Evolutionary conservation across 2,797 vertebrate genomes (phyloP).

Genomic region (Oryzias sinensis): DNA sequence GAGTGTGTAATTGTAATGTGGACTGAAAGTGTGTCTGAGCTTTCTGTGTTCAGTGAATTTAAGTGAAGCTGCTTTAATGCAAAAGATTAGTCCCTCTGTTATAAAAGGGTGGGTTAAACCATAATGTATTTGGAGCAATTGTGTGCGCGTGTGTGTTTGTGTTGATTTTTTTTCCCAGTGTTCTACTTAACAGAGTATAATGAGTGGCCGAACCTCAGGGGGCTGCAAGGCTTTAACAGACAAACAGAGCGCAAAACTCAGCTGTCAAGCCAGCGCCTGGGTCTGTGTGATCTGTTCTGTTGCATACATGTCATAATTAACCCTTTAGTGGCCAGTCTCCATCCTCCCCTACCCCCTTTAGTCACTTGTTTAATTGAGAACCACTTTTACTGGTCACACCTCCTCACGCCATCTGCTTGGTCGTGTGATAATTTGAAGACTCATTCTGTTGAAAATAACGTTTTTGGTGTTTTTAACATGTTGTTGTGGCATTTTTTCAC

Average conservation of each 20-base stretch:
- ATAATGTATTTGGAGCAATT: constrained; percentile 18
- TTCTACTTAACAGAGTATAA: constrained; percentile 61
- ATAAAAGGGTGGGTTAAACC: constrained; percentile 51
- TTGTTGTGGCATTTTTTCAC: too few species aligned
- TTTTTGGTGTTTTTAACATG: too few species aligned
- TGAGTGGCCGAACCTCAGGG: constrained; percentile 53
- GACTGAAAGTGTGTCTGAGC: constrained; percentile 19
- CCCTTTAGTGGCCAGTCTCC: not conserved
- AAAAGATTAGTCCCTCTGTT: constrained; percentile 52
- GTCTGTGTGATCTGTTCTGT: constrained; percentile 25
- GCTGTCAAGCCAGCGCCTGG: constrained; percentile 44
- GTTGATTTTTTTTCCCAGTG: constrained; percentile 14
- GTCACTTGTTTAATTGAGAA: constrained; percentile 20
- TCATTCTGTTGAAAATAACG: too few species aligned
- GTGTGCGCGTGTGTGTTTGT: constrained; percentile 25
- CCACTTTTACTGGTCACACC: constrained; percentile 7
- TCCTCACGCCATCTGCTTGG: too few species aligned
- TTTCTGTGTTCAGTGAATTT: constrained; percentile 23
- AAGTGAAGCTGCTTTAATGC: constrained; percentile 55
- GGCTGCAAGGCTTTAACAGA: constrained; percentile 65
- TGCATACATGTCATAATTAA: constrained; percentile 18
- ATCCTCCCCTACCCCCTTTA: not conserved
- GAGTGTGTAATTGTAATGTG: constrained; percentile 26
- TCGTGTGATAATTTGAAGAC: too few species aligned
- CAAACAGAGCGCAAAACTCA: constrained; percentile 71